These are phyloP conservation scores for Lysandra bellargus DNA, from an alignment of 2,888 invertebrate species.

Conservation along the genomic window DNA sequence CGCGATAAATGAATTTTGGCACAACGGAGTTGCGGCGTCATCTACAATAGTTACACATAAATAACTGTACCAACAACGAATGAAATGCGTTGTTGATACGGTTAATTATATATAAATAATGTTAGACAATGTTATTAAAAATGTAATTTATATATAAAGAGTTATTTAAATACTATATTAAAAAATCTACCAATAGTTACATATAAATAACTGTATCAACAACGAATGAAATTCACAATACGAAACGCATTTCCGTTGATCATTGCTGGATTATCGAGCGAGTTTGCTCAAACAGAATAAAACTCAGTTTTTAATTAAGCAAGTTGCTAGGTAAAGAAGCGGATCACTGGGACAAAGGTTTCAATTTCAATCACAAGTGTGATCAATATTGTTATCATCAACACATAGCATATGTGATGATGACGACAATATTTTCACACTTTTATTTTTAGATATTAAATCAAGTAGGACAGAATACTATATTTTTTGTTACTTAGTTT, in stretches of 20 bases:
- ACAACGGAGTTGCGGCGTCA: too few relatives aligned
- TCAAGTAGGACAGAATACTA: too few relatives aligned
- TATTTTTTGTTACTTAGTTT: too few relatives aligned
- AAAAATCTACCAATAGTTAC: neutral
- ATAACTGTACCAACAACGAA: neutral
- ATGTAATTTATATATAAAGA: too few relatives aligned
- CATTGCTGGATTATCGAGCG: neutral
- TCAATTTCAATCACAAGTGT: neutral
- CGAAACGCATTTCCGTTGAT: constrained; percentile 1
- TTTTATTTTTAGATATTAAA: neutral
- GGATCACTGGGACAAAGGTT: neutral
- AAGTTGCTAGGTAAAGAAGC: neutral
- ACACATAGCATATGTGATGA: neutral
- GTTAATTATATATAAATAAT: too few relatives aligned
- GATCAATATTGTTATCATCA: neutral
- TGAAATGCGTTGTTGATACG: neutral
- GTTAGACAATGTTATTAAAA: too few relatives aligned
- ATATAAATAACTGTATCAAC: neutral
- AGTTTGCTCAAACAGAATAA: constrained; percentile 15
- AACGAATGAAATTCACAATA: neutral
- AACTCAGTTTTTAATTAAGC: constrained; percentile 24
- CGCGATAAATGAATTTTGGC: too few relatives aligned
- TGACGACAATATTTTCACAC: neutral
- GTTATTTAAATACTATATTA: too few relatives aligned
- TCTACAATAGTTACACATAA: neutral